phyloP scores from a whole-genome alignment of 2,797 vertebrate species.

The Staurois parvus region DNA sequence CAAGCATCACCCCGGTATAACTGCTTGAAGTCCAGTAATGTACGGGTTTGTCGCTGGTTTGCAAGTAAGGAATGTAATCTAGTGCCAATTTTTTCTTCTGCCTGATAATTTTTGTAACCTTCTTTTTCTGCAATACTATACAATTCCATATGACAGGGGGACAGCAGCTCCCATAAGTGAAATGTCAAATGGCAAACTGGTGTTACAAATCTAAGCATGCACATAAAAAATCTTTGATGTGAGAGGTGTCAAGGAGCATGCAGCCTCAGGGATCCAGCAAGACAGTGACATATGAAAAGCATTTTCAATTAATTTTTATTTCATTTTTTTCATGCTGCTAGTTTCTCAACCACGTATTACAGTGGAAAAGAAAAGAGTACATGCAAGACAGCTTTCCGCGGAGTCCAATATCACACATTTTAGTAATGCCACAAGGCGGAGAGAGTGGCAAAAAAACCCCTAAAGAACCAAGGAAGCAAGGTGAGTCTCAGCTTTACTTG shows the following conservation, averaged over 20 bases:
- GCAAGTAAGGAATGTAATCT: too few relatives aligned
- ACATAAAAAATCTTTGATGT: background rate
- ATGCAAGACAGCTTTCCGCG: slow-evolving; percentile 26
- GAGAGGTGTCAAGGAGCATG: background rate
- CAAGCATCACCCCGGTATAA: too few relatives aligned
- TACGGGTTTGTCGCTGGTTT: too few relatives aligned
- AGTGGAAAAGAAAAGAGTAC: slow-evolving; percentile 46
- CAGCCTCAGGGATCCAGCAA: background rate
- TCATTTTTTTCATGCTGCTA: slow-evolving; percentile 23
- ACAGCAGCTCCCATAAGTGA: too few relatives aligned
- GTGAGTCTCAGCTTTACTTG: background rate
- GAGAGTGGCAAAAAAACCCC: slow-evolving; percentile 8
- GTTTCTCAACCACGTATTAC: slow-evolving; percentile 38
- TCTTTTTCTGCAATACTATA: too few relatives aligned
- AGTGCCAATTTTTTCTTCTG: too few relatives aligned
- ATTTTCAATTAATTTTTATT: background rate
- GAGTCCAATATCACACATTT: background rate
- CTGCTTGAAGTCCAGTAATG: too few relatives aligned
- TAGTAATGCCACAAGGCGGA: background rate
- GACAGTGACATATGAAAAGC: background rate
- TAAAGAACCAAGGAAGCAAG: background rate
- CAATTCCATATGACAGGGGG: too few relatives aligned
- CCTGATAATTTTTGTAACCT: too few relatives aligned
- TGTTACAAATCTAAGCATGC: too few relatives aligned
- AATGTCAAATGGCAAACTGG: too few relatives aligned